phyloP scores from a whole-genome alignment of 2,888 invertebrate species.

The Polydesmus complanatus region DNA sequence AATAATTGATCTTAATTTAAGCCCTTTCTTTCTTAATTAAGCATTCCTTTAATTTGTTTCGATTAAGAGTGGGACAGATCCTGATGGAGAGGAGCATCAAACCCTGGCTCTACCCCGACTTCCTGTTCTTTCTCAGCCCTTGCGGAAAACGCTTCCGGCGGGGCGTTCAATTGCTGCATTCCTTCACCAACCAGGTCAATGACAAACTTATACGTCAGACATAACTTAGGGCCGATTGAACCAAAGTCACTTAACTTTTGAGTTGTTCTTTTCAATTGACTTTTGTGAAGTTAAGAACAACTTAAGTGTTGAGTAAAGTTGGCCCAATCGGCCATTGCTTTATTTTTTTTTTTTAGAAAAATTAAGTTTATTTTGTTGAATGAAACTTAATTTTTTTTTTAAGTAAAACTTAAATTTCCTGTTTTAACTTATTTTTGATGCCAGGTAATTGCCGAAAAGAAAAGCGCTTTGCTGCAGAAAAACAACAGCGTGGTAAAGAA shows the following conservation, averaged over 20 bases:
- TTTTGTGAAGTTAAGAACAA: too few species aligned
- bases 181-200: neutral
- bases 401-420: neutral
- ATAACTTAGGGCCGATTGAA: too few species aligned
- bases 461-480: neutral
- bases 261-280: too few species aligned
- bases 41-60: neutral
- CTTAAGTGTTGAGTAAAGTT: too few species aligned
- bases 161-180: neutral
- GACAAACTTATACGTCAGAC: neutral
- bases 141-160: neutral
- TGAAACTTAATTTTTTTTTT: too few species aligned
- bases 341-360: too few species aligned
- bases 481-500: neutral
- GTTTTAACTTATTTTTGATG: slow-evolving; percentile 16
- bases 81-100: neutral
- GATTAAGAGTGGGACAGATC: neutral
- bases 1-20: too few species aligned
- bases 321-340: too few species aligned
- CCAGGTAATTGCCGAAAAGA: slow-evolving; percentile 8
- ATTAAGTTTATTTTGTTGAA: too few species aligned
- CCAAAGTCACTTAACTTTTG: too few species aligned
- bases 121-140: neutral
- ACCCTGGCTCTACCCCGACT: neutral
- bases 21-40: slow-evolving; percentile 24